Conservation (phyloP, 2,797 vertebrate species). For the Anas capensis region DNA sequence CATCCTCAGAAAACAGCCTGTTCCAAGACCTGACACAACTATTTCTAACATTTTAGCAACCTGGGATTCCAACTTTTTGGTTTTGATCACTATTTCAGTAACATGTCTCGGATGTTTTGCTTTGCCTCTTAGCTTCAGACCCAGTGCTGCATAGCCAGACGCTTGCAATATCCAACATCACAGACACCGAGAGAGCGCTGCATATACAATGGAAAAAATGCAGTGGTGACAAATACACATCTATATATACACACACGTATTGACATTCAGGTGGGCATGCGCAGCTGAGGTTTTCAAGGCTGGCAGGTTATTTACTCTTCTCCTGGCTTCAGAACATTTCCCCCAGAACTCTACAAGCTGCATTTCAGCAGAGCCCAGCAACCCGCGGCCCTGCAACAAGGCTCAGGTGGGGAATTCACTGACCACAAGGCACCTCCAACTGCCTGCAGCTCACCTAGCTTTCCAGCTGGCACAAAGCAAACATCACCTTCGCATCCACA, state of each 20-base stretch:
- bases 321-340: background rate
- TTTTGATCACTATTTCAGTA: background rate
- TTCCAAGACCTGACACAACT: background rate
- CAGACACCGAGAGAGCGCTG: background rate
- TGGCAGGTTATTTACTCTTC: background rate
- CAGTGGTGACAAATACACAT: background rate
- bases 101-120: background rate
- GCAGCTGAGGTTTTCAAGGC: background rate
- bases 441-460: background rate
- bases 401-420: background rate
- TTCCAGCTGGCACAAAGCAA: background rate
- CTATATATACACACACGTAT: background rate
- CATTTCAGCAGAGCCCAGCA: background rate
- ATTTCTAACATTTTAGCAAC: background rate
- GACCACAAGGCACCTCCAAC: fast-evolving
- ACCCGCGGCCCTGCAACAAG: background rate
- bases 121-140: background rate
- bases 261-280: background rate
- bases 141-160: background rate
- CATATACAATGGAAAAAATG: background rate
- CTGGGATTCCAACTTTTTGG: background rate
- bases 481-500: background rate
- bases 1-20: background rate
- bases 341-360: background rate
- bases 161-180: background rate